Base-by-base conservation (phyloP, 2,888 invertebrate species). In the Macrophya alboannulata region DNA sequence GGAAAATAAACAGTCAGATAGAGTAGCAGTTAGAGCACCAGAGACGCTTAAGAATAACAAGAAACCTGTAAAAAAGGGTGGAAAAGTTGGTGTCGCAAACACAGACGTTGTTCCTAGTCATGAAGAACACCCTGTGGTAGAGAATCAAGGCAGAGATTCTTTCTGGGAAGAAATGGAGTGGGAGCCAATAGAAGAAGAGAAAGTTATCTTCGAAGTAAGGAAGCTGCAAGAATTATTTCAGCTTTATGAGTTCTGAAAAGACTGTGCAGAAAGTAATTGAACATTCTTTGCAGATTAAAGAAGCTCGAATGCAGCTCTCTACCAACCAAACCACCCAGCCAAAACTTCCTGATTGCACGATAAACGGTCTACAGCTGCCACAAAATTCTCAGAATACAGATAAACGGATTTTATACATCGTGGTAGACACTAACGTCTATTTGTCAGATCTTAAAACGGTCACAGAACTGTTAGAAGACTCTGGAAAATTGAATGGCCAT, bases 361-460 rank as follows among this genome's bases (percentile, higher is more conserved):
- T 82, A 79, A 90, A 90, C 83, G 86, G 87, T 51, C 87, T 90
- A 62, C 88, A 89, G 40, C 85, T 89, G 21, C 86, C 89, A 6
- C 86, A 88, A 15, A 86, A 85, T 25, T 62, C 76, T 10, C 68
- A 55, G 4, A 45, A 68, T 4, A 15, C 74, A 17, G n/a, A 65
- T 6, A 81, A 85, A 15, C 82, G 72, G 45, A 84, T 87, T n/a
- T 86, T 93, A 6, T 93, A 93, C 65, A 90, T 94, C 37, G 92
- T 94, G 65, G 87, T 94, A 5, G 94, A 94, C 86, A 94, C 94
- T 37, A 94, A 94, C 84, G 92, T 94, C n/a, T 92, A 94, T 87
- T 88, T 94, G 0, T 90, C 92, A 12, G 91, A 93, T 87, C 88
- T 94, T 40, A 76, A 88, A 9, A 89, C 89, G 17, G 85, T 94